Base-by-base conservation (phyloP, 2,888 invertebrate species). In the Acholoe squamosa region DNA sequence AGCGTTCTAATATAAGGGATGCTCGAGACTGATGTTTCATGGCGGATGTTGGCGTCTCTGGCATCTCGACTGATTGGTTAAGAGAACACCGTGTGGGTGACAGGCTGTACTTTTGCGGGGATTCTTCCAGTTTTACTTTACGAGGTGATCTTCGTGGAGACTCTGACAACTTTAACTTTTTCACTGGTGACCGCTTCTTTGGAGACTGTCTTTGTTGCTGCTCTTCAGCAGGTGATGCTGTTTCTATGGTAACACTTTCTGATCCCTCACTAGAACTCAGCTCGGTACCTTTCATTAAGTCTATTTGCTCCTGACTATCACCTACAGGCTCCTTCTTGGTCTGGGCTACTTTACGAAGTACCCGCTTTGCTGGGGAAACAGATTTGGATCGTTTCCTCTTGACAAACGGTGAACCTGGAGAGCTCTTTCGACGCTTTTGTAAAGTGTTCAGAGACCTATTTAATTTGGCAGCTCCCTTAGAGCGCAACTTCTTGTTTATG, bases 41-140 rank as follows among this genome's bases (percentile, higher is more conserved):
- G 19, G 67, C 67, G 0, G 90, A 91, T 3, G 89, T 89, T 5
- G 90, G 90, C 22, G 90, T 91, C 56, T 90, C 91, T 0, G 91
- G 90, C 43, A 89, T 86, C 31, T 90, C 90, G 16, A 91, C 54
- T n/a, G 90, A 86, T 19, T 80, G 80, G 22, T 33, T 80, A 3
- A 86, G 14, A 43, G 86, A 54, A 14, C 31, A 54, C 28, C 86
- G 25, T 19, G 86, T 86, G 16, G 86, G 86, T 16, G 86, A 86
- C 31, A 86, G 25, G 0, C 7, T 25, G 22, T 52, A 54, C 54
- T 86, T 86, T 25, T 86, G 86, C 12, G 86, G 86, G 1, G 86
- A 86, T 28, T 86, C 86, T 31, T 86, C 56, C 10, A 10, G 43
- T 10, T 12, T 51, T n/a, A 19, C 19, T 25, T 86, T 86, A 52